Evolutionary conservation across 2,797 vertebrate species (phyloP).

Genomic region (Scolopax bukidnonensis): DNA sequence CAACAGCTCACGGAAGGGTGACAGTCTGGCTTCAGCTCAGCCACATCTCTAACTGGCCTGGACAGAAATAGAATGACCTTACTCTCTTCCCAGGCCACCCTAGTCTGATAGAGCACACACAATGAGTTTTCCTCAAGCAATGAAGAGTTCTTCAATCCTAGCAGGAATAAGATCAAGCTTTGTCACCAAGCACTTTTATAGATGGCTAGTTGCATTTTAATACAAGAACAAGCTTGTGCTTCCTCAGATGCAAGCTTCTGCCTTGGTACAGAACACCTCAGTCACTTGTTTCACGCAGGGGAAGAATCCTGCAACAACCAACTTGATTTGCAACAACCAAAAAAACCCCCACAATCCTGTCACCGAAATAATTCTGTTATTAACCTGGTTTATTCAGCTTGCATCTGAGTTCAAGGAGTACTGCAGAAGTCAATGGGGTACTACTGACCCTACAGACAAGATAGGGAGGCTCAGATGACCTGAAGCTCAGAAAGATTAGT

Average conservation of each 20-base stretch:
- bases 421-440: neutral
- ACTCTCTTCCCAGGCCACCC: neutral
- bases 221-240: neutral
- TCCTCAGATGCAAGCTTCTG: neutral
- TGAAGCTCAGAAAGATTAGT: neutral
- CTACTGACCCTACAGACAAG: neutral
- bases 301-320: neutral
- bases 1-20: neutral
- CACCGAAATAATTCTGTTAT: neutral
- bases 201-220: neutral
- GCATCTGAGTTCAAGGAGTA: neutral
- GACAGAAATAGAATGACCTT: neutral
- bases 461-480: neutral
- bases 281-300: neutral
- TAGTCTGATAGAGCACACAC: neutral
- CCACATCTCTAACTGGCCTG: neutral
- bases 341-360: neutral
- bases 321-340: neutral
- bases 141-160: neutral
- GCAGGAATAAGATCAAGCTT: neutral
- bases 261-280: neutral
- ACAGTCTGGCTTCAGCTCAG: neutral
- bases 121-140: neutral
- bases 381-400: neutral
- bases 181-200: neutral